Evolutionary conservation across 2,797 vertebrate species (phyloP).

Genomic region (Pipistrellus kuhlii): DNA sequence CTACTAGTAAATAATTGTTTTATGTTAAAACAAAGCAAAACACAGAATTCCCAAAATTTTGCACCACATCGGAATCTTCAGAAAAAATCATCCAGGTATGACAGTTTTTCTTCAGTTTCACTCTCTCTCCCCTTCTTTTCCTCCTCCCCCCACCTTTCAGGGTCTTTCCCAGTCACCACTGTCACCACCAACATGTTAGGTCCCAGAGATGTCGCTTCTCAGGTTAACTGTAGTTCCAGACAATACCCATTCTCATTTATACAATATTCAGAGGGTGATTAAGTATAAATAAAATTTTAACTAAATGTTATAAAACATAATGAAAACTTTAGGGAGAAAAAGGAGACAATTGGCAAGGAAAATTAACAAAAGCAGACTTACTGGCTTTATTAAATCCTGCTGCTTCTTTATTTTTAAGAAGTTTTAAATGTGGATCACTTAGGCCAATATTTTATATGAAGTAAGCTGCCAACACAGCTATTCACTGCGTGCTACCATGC

Average conservation of each 20-base stretch:
- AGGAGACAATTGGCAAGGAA: neutral
- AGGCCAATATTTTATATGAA: neutral
- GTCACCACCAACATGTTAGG: too few relatives aligned
- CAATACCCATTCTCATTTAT: neutral
- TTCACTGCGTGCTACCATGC: neutral
- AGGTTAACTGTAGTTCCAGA: neutral
- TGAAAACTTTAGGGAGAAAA: neutral
- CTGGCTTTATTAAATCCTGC: neutral
- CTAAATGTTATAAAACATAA: neutral
- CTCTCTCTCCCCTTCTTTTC: too few relatives aligned
- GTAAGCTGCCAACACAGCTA: neutral
- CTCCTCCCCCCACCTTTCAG: neutral
- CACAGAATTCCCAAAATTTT: neutral
- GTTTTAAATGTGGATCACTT: neutral
- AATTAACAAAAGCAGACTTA: neutral
- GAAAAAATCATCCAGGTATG: neutral
- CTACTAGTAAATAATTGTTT: neutral
- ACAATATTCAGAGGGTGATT: neutral
- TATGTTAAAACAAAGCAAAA: conserved; percentile 1
- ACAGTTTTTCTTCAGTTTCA: neutral
- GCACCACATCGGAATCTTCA: neutral
- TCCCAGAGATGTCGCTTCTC: neutral
- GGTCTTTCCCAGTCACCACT: neutral
- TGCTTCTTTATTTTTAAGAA: neutral
- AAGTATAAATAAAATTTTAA: neutral